These are phyloP conservation scores for Terrapene triunguis DNA, from an alignment of 2,113 vertebrate genomes.

Conservation along the genomic window DNA sequence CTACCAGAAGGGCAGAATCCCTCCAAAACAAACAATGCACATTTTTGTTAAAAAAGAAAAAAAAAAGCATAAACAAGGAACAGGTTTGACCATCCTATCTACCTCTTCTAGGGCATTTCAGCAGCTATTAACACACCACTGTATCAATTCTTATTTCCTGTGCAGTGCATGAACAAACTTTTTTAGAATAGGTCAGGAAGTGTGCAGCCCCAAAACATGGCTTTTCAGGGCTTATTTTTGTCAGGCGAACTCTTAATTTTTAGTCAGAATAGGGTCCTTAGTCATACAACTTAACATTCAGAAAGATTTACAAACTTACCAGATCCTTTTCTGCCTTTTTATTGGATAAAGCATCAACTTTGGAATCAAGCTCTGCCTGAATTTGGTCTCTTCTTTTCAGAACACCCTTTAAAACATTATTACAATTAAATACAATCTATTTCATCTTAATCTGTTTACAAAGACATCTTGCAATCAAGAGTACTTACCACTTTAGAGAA, in stretches of 20 bases:
- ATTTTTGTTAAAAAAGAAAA: not conserved
- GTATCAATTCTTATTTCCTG: not conserved
- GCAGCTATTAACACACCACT: not conserved
- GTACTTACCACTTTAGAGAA: not conserved
- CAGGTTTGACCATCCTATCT: not conserved
- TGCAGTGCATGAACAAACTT: not conserved
- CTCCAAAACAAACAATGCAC: not conserved
- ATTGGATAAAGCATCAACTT: conserved; percentile 84
- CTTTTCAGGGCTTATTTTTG: not conserved
- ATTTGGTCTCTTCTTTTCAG: conserved; percentile 95
- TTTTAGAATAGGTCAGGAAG: not conserved
- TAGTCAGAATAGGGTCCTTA: not conserved
- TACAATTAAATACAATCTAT: too few species aligned
- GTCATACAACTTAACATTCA: not conserved
- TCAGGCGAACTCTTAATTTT: not conserved
- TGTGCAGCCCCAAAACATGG: not conserved
- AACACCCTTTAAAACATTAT: conserved; percentile 83
- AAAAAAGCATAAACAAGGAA: not conserved
- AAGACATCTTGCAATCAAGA: not conserved
- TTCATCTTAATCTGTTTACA: not conserved
- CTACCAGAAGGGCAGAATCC: not conserved
- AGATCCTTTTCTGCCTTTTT: conserved; percentile 86
- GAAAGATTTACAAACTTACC: conserved; percentile 81
- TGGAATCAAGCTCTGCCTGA: conserved; percentile 91
- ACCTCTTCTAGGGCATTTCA: not conserved